Conservation (phyloP, 2,113 vertebrate genomes). For the Recurvirostra avosetta region DNA sequence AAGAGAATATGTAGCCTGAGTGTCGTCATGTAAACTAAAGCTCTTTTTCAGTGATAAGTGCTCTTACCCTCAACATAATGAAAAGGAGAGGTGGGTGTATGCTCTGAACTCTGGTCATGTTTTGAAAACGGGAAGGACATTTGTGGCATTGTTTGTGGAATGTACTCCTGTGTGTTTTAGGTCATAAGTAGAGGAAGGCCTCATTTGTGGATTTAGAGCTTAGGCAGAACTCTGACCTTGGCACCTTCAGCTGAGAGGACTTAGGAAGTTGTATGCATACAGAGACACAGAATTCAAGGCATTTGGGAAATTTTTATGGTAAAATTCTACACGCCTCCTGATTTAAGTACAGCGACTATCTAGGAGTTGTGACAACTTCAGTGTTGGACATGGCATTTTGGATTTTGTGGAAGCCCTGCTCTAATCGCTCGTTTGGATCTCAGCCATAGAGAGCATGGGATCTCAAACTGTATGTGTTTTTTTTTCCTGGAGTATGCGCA, state of each 20-base stretch:
- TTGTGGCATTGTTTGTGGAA: background rate
- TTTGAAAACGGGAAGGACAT: background rate
- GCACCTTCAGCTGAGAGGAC: background rate
- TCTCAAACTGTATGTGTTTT: background rate
- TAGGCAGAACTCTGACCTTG: background rate
- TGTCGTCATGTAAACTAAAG: background rate
- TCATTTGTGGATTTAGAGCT: background rate
- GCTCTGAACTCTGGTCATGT: background rate
- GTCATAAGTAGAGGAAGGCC: background rate
- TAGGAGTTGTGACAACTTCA: background rate
- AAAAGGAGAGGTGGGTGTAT: background rate
- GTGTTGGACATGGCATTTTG: background rate
- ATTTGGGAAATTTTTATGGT: background rate
- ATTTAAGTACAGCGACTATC: background rate
- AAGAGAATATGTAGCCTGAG: background rate
- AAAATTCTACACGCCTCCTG: background rate
- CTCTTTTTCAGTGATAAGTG: background rate
- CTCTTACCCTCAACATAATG: background rate
- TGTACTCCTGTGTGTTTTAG: background rate
- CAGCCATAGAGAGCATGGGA: background rate
- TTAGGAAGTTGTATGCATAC: background rate
- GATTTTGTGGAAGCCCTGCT: background rate
- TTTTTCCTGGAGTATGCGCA: background rate
- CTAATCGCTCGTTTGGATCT: background rate
- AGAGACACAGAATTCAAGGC: background rate